Base-by-base conservation (phyloP, 1,140 invertebrate species). In the Heliconius eleuchia region DNA sequence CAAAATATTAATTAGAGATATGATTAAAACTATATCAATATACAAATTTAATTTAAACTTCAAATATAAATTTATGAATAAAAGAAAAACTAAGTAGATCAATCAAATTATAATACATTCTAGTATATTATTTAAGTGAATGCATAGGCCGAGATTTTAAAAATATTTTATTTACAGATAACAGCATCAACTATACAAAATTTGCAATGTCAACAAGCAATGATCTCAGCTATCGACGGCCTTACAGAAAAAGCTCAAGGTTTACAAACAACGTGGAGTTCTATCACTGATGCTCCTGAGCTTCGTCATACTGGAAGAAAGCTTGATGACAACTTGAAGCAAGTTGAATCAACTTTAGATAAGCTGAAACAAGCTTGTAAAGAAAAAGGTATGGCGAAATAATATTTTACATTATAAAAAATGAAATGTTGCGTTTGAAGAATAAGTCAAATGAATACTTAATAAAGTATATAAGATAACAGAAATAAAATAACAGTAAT, bases 141-240 rank as follows among this genome's bases (percentile, higher is more conserved):
- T 4, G 2, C 13, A 46, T 46, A 13, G 42, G 42, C 42, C 42
- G 13, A 74, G 52, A 23, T 74, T 23, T 23, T 74, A 11, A n/a
- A 50, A 8, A 4, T 42, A 18, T 73, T 73, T n/a, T 27, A 27
- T 77, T 60, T 60, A 79, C 50, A 82, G 81, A 34, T 82, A 18
- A 84, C 82, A 76, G 82, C 81, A 18, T 82, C 85, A 27, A 84
- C 71, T 18, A 84, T 87, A 11, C 34, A 75, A 18, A 79, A 85
- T 19, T 73, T 75, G 37, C 76, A 60, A 8, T 84, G 85, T 66
- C 80, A 83, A 34, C 18, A 75, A 34, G 42, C 79, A 13, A 55
- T 87, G 7, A 39, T 75, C 11, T 80, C 82, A 8, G 76, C 84
- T 2, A 76, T 80, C 8, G 77, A 87, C 39, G 39, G 42, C 6